phyloP scores from a whole-genome alignment of 2,888 invertebrate genomes.

The Desoria tigrina region DNA sequence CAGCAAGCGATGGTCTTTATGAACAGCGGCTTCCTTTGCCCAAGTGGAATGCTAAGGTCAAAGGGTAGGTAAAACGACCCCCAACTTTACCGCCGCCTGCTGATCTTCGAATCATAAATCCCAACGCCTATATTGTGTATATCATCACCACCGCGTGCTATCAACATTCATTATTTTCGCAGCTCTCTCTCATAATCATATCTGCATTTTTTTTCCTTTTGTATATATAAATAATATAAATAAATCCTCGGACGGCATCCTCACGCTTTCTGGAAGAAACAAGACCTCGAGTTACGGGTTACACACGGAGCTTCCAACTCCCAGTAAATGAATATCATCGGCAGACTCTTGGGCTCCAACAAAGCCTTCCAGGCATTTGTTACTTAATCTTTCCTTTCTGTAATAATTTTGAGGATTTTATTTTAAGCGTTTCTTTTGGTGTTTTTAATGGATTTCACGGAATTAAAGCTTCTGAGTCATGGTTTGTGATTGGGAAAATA shows the following conservation, averaged over 20 bases:
- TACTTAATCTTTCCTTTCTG: too few relatives aligned
- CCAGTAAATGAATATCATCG: slow-evolving; percentile 1
- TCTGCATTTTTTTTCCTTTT: neutral
- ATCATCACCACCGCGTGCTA: slow-evolving; percentile 52
- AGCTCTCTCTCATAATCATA: slow-evolving; percentile 30
- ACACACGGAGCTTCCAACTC: too few relatives aligned
- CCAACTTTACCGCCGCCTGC: slow-evolving; percentile 49
- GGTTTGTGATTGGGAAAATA: too few relatives aligned
- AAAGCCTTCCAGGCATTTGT: slow-evolving; percentile 6
- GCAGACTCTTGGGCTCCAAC: slow-evolving; percentile 3
- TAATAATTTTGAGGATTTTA: too few relatives aligned
- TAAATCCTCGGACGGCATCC: slow-evolving; percentile 4
- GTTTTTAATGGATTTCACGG: too few relatives aligned
- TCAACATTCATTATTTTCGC: slow-evolving; percentile 52
- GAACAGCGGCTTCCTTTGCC: slow-evolving; percentile 48
- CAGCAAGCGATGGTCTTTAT: slow-evolving; percentile 44
- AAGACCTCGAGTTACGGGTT: too few relatives aligned
- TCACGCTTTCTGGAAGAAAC: slow-evolving; percentile 1
- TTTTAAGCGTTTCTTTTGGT: too few relatives aligned
- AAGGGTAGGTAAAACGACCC: slow-evolving; percentile 48
- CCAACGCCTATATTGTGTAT: slow-evolving; percentile 50
- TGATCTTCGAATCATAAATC: slow-evolving; percentile 51
- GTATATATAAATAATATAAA: neutral
- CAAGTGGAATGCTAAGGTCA: slow-evolving; percentile 50
- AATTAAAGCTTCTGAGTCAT: too few relatives aligned